Evolutionary conservation across 1,140 invertebrate genomes (phyloP), one percentile per base, ranked within the genome.

Genomic region (Leptinotarsa defecta): DNA sequence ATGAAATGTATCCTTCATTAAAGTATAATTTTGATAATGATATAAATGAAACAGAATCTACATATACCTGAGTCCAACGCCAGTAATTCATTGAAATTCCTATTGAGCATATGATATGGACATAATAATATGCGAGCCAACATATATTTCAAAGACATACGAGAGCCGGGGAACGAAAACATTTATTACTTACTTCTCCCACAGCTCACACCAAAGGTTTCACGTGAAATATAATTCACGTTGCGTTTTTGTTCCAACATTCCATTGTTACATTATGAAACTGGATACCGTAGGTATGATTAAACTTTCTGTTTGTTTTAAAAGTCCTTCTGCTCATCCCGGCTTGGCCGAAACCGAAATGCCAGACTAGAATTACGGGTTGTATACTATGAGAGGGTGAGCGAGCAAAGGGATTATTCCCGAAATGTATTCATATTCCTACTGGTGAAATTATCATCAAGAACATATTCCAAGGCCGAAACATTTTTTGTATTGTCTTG

Each of bases 261-360:
- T 19, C 52, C 13, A 57, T 57, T 57, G 52, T 57, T 57, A 17
- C 52, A 57, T 57, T 57, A 57, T 57, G 52, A 57, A 57, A 57
- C 52, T 17, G 52, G 15, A 57, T 57, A 57, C 15, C n/a, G 52
- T 57, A 57, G 52, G 52, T 57, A 57, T 57, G 52, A 57, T 57
- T 57, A 57, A 57, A 57, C 52, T 57, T 57, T 57, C 17, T 57
- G 52, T 57, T 57, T 57, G 52, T 57, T 57, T 57, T 57, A 19
- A 19, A 19, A 19, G 52, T 19, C 52, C 52, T n/a, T 19, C 52
- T 57, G 52, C 6, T 57, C 52, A 19, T 57, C 15, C 17, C 52
- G 2, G 52, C 52, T 15, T 57, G 52, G 15, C 52, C n/a, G n/a
- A 57, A 57, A 57, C 52, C 52, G n/a, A 57, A 57, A 57, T 57